Evolutionary conservation across 35 echinoderm and acorn worm genomes (phyloP).

Genomic region (Lytechinus variegatus): DNA sequence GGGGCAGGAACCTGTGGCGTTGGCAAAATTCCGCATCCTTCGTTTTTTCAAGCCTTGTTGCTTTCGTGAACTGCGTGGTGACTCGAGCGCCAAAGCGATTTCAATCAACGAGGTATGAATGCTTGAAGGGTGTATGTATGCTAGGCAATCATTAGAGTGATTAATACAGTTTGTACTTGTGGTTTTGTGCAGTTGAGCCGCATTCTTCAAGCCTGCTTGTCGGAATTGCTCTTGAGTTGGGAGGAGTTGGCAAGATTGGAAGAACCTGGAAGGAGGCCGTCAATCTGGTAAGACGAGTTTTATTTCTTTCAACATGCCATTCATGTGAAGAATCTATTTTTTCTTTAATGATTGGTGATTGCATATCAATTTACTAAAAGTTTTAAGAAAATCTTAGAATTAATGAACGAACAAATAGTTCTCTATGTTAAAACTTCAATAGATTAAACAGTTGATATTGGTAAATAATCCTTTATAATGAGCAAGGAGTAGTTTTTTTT

Average conservation of each 20-base stretch:
- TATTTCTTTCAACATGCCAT: background rate
- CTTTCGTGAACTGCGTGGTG: background rate
- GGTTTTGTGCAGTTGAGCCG: background rate
- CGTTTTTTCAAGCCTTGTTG: background rate
- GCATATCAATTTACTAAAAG: too few species aligned
- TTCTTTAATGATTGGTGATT: background rate
- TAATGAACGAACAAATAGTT: too few species aligned
- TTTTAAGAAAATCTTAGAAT: too few species aligned
- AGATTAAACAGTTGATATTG: too few species aligned
- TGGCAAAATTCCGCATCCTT: background rate
- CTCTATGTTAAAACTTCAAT: too few species aligned
- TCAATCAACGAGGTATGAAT: background rate
- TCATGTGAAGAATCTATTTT: background rate
- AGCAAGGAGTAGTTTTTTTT: too few species aligned
- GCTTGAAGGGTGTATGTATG: background rate
- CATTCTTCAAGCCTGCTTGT: background rate
- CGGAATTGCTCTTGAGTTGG: background rate
- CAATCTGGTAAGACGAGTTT: background rate
- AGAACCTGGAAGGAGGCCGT: background rate
- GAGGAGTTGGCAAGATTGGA: background rate
- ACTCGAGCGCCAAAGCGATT: background rate
- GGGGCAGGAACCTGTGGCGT: background rate
- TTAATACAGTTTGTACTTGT: background rate
- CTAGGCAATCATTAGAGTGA: background rate
- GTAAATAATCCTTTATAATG: too few species aligned